A percentile compares a stretch with the other conserved stretches of the same genome.
phyloP scores from a whole-genome alignment of 2,113 vertebrate species.

The Tamias sibiricus region DNA sequence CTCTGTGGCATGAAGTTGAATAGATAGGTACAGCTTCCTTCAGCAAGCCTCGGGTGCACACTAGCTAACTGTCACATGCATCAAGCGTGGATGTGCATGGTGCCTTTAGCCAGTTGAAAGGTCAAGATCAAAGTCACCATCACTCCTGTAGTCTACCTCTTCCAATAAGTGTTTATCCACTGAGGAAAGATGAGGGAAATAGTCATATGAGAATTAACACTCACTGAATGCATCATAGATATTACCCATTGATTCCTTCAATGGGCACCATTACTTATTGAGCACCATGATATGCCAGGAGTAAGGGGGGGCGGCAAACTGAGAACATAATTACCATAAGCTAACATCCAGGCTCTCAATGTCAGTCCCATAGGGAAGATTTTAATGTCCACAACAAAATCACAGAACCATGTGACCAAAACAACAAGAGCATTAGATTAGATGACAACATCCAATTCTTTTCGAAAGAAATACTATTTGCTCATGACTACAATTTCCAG shows the following conservation, averaged over 20 bases:
- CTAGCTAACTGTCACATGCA: neutral
- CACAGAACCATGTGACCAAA: neutral
- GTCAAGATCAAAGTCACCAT: slow-evolving; percentile 4
- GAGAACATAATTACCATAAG: neutral
- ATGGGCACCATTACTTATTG: neutral
- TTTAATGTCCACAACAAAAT: neutral
- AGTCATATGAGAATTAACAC: neutral
- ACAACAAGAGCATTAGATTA: neutral
- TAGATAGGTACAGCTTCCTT: neutral
- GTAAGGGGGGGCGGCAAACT: neutral
- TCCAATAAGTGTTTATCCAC: neutral
- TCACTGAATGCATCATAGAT: neutral
- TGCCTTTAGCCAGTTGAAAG: neutral
- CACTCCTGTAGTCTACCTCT: neutral
- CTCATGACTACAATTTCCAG: neutral
- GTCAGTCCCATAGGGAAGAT: neutral
- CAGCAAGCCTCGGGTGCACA: neutral
- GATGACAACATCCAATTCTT: neutral
- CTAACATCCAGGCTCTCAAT: neutral
- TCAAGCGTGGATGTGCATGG: neutral
- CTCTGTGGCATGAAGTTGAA: neutral
- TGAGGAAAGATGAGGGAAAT: neutral
- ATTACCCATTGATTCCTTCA: neutral
- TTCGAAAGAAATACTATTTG: neutral
- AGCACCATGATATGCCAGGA: neutral